These are phyloP conservation scores for Hypomecis atomaria DNA, from an alignment of 2,888 invertebrate species.

Conservation along the genomic window DNA sequence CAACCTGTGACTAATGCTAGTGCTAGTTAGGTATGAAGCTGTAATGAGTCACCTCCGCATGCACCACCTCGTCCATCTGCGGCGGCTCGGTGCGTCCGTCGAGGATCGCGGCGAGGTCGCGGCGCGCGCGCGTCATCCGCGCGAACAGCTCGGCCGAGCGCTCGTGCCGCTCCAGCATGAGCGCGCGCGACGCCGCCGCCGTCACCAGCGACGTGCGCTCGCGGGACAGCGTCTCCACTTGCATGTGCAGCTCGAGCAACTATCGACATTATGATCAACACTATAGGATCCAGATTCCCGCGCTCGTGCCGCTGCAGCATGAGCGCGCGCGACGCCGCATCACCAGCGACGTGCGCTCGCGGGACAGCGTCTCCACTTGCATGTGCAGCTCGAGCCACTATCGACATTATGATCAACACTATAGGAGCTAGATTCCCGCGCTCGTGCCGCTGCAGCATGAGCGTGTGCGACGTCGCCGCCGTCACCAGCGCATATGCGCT, in stretches of 20 bases:
- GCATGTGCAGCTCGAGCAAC: slow-evolving; percentile 71
- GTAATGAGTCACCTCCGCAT: slow-evolving; percentile 53
- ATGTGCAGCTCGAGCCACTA: slow-evolving; percentile 71
- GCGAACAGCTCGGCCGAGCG: slow-evolving; percentile 72
- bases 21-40: too few species aligned
- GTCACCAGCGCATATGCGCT: too few species aligned
- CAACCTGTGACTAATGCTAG: too few species aligned
- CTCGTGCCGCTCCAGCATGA: slow-evolving; percentile 78
- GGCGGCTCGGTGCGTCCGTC: slow-evolving; percentile 56
- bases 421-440: too few species aligned
- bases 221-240: slow-evolving; percentile 67
- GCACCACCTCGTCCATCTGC: slow-evolving; percentile 47
- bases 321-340: slow-evolving; percentile 66
- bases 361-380: slow-evolving; percentile 69
- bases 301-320: too few species aligned
- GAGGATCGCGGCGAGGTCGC: slow-evolving; percentile 62
- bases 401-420: too few species aligned
- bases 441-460: too few species aligned
- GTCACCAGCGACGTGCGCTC: slow-evolving; percentile 70
- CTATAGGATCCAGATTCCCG: too few species aligned
- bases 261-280: slow-evolving; percentile 35
- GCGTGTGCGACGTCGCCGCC: too few species aligned
- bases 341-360: slow-evolving; percentile 69
- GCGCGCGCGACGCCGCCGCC: slow-evolving; percentile 71
- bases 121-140: slow-evolving; percentile 62